These are phyloP conservation scores for Cinara cedri DNA, from an alignment of 2,888 invertebrate genomes.

Conservation along the genomic window DNA sequence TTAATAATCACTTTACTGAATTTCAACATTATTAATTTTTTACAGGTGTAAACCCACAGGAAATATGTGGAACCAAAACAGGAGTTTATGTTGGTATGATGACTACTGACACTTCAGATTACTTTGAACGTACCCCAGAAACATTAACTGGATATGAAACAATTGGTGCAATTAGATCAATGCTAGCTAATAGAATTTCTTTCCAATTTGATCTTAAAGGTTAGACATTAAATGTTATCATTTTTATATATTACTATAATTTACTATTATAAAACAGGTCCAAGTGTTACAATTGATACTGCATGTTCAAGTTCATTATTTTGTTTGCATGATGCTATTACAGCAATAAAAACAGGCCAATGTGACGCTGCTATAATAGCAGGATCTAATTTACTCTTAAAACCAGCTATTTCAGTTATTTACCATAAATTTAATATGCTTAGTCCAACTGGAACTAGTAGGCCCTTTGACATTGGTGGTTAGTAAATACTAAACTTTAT, in stretches of 20 bases:
- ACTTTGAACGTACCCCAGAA: conserved; percentile 64
- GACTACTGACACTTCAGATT: conserved; percentile 62
- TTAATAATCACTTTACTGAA: too few species aligned
- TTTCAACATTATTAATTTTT: too few species aligned
- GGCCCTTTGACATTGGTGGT: conserved; percentile 54
- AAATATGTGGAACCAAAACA: conserved; percentile 64
- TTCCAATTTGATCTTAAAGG: conserved; percentile 69
- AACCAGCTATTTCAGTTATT: conserved; percentile 50
- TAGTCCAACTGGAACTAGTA: conserved; percentile 53
- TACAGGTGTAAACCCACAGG: conserved; percentile 62
- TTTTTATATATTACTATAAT: not conserved
- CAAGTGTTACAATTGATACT: conserved; percentile 47
- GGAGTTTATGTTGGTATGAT: conserved; percentile 63
- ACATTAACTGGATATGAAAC: conserved; percentile 68
- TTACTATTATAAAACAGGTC: conserved; percentile 44
- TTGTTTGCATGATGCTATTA: conserved; percentile 45
- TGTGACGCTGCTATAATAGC: conserved; percentile 55
- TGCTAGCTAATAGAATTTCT: conserved; percentile 70
- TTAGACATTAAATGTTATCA: too few species aligned
- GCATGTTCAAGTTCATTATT: conserved; percentile 55
- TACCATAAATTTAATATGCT: conserved; percentile 55
- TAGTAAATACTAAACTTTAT: not conserved
- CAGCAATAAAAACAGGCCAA: conserved; percentile 41
- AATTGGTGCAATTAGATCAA: conserved; percentile 70
- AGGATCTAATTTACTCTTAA: conserved; percentile 51